These are phyloP conservation scores for Chlorocebus sabaeus DNA, from an alignment of 2,113 vertebrate genomes.

Conservation along the genomic window DNA sequence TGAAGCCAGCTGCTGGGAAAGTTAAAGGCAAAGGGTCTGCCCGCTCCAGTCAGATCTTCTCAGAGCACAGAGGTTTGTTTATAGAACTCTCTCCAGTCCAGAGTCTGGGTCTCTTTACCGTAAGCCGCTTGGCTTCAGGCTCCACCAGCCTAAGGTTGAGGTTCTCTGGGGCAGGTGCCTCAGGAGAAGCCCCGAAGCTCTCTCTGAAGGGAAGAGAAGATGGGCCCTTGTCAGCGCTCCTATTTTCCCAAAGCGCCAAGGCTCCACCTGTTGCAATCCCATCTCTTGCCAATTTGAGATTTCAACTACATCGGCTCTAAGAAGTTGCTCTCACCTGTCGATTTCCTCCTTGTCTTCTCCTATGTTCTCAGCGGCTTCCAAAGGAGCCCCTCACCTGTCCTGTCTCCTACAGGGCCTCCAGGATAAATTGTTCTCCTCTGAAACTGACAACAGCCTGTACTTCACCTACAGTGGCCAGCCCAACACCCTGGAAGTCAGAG, in stretches of 20 bases:
- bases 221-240: fast-evolving
- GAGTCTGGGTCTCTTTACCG: background rate
- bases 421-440: conserved; percentile 88
- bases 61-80: background rate
- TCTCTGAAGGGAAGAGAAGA: background rate
- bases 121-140: background rate
- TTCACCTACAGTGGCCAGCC: conserved; percentile 93
- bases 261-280: background rate
- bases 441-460: conserved; percentile 95
- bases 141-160: background rate
- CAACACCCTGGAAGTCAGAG: conserved; percentile 91
- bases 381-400: background rate
- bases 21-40: background rate
- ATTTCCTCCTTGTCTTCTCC: conserved; percentile 25
- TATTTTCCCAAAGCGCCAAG: background rate
- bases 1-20: background rate
- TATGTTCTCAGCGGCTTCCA: background rate
- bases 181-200: background rate
- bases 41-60: background rate
- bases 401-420: conserved; percentile 70
- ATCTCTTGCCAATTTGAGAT: background rate
- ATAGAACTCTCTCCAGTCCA: background rate
- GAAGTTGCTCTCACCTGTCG: background rate
- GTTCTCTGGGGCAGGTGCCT: background rate
- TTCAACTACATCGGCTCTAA: background rate